Evolutionary conservation across 2,888 invertebrate genomes (phyloP), one percentile per base, ranked within the genome.

Genomic region (Cephus nigrinus): DNA sequence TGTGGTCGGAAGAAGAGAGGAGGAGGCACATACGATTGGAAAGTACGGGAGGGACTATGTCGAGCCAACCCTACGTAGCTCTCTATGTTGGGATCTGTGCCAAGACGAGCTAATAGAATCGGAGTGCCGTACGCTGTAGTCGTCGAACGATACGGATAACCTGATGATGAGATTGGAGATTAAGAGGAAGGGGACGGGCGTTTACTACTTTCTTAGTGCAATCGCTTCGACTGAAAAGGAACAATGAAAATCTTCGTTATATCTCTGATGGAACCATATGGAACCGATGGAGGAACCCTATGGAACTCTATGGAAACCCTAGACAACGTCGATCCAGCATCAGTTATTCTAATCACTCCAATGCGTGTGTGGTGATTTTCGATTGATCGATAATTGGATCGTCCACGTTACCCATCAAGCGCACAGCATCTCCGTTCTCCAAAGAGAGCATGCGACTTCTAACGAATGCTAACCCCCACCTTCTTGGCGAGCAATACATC

Each of bases 81-180:
- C 36, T 40, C 36, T 40, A 15, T 40, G 36, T 40, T 40, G 36
- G 36, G 36, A 40, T 40, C 36, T 40, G 4, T 40, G 36, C 12
- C 36, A 40, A 40, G 15, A 78, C 79, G 80, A 82, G 79, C 80
- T 81, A 87, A 87, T 87, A 86, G 86, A 85, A 87, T 84, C 83
- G 80, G 84, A 90, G 89, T 89, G 87, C 85, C 80, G 79, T 86
- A 83, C 83, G 86, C 75, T 87, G 88, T 88, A 84, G 79, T 73
- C 75, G 69, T 73, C 40, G 69, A 40, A 84, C 88, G 83, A 85
- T 85, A 78, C 76, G 80, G 84, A 87, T 87, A 87, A 85, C 84
- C 85, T 79, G 85, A 86, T 84, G 36, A 40, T 40, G 15, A 40
- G 36, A 80, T 78, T 73, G 74, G 30, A 80, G 84, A 86, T 86